Conservation (phyloP, 2,888 invertebrate genomes). For the Drosophila seclusa region DNA sequence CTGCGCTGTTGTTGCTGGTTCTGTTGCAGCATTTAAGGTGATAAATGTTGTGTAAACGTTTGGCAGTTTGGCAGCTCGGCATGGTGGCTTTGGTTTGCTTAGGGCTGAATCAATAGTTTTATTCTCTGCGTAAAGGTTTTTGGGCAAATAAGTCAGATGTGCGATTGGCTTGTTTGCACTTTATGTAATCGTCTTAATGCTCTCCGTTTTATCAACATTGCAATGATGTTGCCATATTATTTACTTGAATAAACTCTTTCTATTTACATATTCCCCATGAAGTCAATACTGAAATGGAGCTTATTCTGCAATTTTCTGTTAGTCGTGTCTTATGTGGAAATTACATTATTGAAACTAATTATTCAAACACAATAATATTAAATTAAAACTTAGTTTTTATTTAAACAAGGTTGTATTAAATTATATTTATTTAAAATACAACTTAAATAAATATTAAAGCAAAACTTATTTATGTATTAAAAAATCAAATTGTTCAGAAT, state of each 20-base stretch:
- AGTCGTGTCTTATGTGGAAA: neutral
- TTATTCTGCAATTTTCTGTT: neutral
- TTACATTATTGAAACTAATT: neutral
- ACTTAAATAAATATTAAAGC: neutral
- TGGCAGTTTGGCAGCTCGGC: constrained; percentile 47
- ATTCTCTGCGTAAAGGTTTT: neutral
- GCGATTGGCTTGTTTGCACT: neutral
- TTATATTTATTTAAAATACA: neutral
- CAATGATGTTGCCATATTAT: neutral
- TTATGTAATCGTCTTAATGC: neutral
- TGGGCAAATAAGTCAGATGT: constrained; percentile 10
- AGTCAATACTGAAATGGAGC: neutral
- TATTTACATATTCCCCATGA: neutral
- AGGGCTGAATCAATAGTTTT: constrained; percentile 23
- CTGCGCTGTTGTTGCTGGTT: constrained; percentile 6
- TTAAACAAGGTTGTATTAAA: neutral
- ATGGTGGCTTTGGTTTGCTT: constrained; percentile 2
- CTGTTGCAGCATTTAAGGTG: constrained; percentile 57
- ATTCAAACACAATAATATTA: neutral
- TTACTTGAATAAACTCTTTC: neutral
- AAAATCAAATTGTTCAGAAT: neutral
- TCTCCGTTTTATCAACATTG: neutral
- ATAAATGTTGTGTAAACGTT: constrained; percentile 64
- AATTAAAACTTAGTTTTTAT: neutral
- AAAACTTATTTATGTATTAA: neutral